A percentile compares a stretch with the other conserved stretches of the same genome.
Conservation (phyloP, 2,113 vertebrate species). For the Origma solitaria region DNA sequence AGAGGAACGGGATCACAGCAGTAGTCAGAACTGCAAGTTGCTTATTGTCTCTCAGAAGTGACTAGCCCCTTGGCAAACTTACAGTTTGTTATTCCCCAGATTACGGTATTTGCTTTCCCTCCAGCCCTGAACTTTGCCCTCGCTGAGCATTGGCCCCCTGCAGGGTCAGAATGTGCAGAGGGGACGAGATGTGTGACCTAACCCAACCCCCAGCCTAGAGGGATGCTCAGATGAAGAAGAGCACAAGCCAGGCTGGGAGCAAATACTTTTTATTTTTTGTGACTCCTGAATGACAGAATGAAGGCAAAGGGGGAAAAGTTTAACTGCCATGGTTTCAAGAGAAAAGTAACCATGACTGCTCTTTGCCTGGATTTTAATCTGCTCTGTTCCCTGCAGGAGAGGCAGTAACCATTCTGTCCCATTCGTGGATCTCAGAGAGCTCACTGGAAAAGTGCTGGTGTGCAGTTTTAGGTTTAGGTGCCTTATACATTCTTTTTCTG, state of each 20-base stretch:
- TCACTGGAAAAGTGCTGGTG: neutral
- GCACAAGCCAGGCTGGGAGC: neutral
- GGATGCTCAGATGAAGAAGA: neutral
- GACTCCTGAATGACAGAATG: neutral
- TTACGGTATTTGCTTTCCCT: neutral
- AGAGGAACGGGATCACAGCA: neutral
- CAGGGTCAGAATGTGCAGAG: neutral
- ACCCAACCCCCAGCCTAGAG: neutral
- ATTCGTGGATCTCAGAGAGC: neutral
- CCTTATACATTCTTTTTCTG: neutral
- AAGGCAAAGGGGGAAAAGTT: neutral
- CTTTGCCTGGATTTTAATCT: neutral
- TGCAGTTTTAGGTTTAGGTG: neutral
- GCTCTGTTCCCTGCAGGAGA: neutral
- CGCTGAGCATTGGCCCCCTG: neutral
- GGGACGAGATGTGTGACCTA: rapidly evolving
- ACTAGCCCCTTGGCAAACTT: neutral
- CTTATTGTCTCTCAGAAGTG: neutral
- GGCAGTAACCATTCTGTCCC: neutral
- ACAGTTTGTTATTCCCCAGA: neutral
- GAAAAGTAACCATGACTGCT: neutral
- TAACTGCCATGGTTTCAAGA: neutral
- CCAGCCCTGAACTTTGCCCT: neutral
- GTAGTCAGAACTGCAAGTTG: neutral
- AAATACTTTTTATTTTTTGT: neutral